Percentiles rank a stretch among this genome's conserved stretches.
Evolutionary conservation across 2,797 vertebrate genomes (phyloP).

Genomic region (Distichodus sexfasciatus): DNA sequence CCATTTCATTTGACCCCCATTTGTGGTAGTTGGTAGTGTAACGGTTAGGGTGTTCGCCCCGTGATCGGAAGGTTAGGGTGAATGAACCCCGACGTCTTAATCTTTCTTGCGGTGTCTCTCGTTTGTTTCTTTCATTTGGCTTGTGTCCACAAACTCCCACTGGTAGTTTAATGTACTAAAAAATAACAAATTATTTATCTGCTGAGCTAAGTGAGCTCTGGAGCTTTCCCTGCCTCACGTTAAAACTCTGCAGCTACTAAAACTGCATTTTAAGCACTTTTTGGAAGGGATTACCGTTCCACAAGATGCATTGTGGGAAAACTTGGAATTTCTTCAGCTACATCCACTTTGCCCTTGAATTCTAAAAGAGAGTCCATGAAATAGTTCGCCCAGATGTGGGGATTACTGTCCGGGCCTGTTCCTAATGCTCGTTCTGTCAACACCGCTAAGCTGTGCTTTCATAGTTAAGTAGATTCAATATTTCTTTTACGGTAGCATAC

Average conservation of each 20-base stretch:
- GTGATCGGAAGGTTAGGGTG: too few species aligned
- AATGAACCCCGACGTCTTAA: too few species aligned
- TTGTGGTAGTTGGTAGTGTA: too few species aligned
- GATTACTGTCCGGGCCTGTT: not conserved
- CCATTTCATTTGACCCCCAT: too few species aligned
- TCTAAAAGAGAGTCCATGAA: not conserved
- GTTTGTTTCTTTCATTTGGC: too few species aligned
- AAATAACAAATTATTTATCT: not conserved
- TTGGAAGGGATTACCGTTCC: not conserved
- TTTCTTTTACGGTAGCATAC: not conserved
- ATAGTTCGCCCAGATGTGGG: not conserved
- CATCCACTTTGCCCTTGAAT: not conserved
- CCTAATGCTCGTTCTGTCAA: not conserved
- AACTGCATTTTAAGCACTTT: slow-evolving; percentile 14
- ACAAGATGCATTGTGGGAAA: not conserved
- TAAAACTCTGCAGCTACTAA: not conserved
- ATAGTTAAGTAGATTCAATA: not conserved
- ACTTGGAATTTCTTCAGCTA: not conserved
- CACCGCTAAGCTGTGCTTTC: not conserved
- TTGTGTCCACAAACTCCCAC: too few species aligned
- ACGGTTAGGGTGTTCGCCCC: too few species aligned
- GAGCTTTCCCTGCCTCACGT: not conserved
- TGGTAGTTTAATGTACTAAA: too few species aligned
- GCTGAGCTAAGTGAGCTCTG: not conserved
- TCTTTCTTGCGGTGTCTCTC: too few species aligned